Evolutionary conservation across 2,113 vertebrate genomes (phyloP).

Genomic region (Tonatia bakeri): DNA sequence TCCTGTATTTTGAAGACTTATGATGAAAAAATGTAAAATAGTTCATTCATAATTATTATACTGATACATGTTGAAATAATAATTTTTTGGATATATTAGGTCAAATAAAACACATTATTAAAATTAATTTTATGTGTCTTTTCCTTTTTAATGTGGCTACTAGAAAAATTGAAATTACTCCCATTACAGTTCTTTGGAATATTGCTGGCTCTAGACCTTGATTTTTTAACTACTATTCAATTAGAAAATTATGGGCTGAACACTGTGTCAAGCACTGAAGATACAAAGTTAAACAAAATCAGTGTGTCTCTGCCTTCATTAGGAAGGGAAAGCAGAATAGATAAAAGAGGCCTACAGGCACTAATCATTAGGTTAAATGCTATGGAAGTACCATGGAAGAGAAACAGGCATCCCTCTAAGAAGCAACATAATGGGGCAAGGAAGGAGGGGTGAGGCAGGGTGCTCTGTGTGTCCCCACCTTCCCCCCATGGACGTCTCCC

Average conservation of each 20-base stretch:
- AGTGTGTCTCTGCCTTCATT: background rate
- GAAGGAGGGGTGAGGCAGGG: fast-evolving
- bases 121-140: background rate
- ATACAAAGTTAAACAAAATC: background rate
- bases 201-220: background rate
- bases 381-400: background rate
- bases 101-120: background rate
- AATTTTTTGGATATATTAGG: background rate
- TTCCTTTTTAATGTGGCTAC: background rate
- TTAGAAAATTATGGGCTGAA: background rate
- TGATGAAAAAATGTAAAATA: background rate
- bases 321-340: background rate
- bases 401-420: background rate
- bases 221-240: background rate
- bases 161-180: background rate
- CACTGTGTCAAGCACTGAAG: background rate
- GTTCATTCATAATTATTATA: background rate
- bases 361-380: background rate
- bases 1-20: too few relatives aligned
- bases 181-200: background rate
- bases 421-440: background rate
- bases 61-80: background rate
- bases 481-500: background rate
- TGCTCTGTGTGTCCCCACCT: background rate
- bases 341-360: background rate